Evolutionary conservation across 2,113 vertebrate genomes (phyloP).

Genomic region (Ceuthmochares aereus): DNA sequence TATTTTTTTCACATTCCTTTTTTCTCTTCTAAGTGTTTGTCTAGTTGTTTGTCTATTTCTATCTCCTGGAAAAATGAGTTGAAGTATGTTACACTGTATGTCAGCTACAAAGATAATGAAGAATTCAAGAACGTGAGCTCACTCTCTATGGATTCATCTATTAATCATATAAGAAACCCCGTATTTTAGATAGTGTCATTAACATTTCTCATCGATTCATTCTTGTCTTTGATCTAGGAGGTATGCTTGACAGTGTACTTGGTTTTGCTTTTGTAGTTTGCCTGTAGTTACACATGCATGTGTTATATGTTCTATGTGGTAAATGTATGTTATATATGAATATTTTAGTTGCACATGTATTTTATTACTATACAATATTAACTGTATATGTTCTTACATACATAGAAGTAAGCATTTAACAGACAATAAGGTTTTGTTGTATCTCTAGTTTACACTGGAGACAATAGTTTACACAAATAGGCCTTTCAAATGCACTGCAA

Average conservation of each 20-base stretch:
- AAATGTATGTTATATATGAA: background rate
- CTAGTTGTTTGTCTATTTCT: background rate
- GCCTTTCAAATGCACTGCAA: background rate
- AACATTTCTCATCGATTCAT: background rate
- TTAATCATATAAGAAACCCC: background rate
- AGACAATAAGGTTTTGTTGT: background rate
- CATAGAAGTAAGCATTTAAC: background rate
- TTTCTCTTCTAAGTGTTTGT: background rate
- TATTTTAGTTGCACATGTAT: background rate
- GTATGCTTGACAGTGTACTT: background rate
- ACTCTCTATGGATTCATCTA: background rate
- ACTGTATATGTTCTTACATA: background rate
- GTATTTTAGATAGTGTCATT: background rate
- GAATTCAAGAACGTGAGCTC: background rate
- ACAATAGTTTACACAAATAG: background rate
- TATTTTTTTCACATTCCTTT: background rate
- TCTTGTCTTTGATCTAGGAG: background rate
- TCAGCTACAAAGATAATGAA: background rate
- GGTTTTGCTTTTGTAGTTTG: background rate
- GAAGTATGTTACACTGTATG: fast-evolving
- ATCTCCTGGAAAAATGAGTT: background rate
- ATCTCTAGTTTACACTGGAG: background rate
- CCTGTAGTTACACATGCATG: background rate
- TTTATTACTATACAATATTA: background rate
- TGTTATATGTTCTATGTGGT: background rate